These are phyloP conservation scores for Tenthredo scrophulariae DNA, from an alignment of 2,888 invertebrate genomes.

Conservation along the genomic window DNA sequence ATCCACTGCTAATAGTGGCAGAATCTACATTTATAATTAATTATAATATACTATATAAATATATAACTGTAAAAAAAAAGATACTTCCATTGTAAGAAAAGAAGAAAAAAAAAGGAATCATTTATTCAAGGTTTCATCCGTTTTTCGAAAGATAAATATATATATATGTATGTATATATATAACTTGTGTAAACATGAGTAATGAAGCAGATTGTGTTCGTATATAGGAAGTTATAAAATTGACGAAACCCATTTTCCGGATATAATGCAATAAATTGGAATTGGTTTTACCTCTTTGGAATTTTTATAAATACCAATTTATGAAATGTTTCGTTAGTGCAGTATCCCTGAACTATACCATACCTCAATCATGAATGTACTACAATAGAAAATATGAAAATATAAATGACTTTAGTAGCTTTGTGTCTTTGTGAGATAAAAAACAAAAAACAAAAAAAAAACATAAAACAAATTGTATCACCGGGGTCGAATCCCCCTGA, in stretches of 20 bases:
- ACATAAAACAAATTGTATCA: conserved; percentile 5
- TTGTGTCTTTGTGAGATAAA: conserved; percentile 43
- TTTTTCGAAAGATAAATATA: conserved; percentile 57
- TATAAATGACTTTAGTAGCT: conserved; percentile 11
- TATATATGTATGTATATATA: too few species aligned
- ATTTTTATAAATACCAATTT: neutral
- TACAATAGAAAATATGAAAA: conserved; percentile 14
- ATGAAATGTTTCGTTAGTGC: conserved; percentile 14
- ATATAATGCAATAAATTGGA: too few species aligned
- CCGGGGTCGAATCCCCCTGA: conserved; percentile 7
- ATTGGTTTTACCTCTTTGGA: neutral
- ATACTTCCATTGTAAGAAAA: conserved; percentile 44
- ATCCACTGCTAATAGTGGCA: conserved; percentile 33
- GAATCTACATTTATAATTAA: conserved; percentile 47
- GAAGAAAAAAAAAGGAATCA: conserved; percentile 55
- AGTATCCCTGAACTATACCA: conserved; percentile 25
- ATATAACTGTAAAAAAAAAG: neutral
- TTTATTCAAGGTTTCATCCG: conserved; percentile 57
- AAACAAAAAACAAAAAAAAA: neutral
- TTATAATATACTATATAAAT: conserved; percentile 59
- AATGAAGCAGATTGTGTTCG: conserved; percentile 65
- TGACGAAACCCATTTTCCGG: conserved; percentile 28
- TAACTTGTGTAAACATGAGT: conserved; percentile 56
- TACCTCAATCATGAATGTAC: conserved; percentile 36
- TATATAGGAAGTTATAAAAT: conserved; percentile 60